These are phyloP conservation scores for Euzetes globulus DNA, from an alignment of 2,888 invertebrate species.

Conservation along the genomic window DNA sequence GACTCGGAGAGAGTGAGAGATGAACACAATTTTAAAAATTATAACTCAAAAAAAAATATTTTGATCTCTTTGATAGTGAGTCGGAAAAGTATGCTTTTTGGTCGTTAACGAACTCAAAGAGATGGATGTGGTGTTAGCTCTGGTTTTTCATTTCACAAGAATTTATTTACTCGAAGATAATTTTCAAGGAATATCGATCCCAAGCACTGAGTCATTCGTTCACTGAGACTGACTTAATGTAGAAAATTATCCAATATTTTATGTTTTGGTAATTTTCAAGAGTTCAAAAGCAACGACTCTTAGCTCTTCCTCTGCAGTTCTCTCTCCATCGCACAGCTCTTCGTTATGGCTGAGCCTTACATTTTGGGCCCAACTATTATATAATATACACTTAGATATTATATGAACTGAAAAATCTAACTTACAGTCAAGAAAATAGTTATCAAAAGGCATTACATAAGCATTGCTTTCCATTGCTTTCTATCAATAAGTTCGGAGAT, in stretches of 20 bases:
- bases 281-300: conserved; percentile 16
- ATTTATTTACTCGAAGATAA: conserved; percentile 10
- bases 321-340: background rate
- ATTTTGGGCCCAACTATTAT: background rate
- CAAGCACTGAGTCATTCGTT: background rate
- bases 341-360: background rate
- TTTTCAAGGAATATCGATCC: background rate
- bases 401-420: background rate
- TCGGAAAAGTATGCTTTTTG: background rate
- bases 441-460: background rate
- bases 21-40: background rate
- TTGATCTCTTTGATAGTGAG: too few species aligned
- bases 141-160: background rate
- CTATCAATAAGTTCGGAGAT: background rate
- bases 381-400: background rate
- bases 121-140: background rate
- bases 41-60: too few species aligned
- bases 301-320: background rate
- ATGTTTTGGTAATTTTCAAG: background rate
- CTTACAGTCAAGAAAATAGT: background rate
- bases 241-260: background rate
- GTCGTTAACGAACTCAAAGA: background rate
- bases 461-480: background rate
- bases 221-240: too few species aligned
- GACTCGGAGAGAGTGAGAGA: conserved; percentile 15